Evolutionary conservation across 2,113 vertebrate genomes (phyloP).

Genomic region (Catharus bicknelli): DNA sequence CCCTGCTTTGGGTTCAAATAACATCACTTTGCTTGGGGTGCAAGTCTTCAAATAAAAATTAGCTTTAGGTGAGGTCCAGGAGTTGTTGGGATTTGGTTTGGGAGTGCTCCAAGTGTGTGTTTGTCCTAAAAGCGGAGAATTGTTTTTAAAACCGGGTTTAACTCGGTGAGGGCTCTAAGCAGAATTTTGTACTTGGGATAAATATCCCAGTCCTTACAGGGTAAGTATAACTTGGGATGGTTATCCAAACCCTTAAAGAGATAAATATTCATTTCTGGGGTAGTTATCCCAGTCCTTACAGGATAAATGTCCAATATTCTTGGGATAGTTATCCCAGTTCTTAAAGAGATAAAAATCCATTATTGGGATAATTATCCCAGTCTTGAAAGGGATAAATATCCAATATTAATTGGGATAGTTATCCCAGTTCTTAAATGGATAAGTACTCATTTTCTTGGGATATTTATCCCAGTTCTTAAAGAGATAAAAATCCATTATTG

Average conservation of each 20-base stretch:
- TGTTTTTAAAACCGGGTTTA: fast-evolving
- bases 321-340: no score
- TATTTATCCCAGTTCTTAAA: no score
- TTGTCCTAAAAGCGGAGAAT: not conserved
- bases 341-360: no score
- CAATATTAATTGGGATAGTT: not conserved
- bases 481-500: no score
- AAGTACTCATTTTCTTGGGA: no score
- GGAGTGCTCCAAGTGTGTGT: not conserved
- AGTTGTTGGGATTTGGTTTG: not conserved
- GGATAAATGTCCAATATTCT: no score
- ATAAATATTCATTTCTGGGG: not conserved
- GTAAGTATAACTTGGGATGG: no score
- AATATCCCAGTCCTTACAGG: not conserved
- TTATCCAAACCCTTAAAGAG: no score
- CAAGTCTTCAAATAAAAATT: fast-evolving
- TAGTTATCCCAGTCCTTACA: not conserved
- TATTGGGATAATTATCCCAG: no score
- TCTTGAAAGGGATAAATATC: not conserved
- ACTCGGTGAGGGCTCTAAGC: fast-evolving
- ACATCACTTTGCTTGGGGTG: fast-evolving
- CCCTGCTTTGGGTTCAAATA: fast-evolving
- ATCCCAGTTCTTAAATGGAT: no score
- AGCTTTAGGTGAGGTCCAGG: fast-evolving
- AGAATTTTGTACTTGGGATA: not conserved